These are phyloP conservation scores for Lepidonotus clava DNA, from an alignment of 2,888 invertebrate species.

Conservation along the genomic window DNA sequence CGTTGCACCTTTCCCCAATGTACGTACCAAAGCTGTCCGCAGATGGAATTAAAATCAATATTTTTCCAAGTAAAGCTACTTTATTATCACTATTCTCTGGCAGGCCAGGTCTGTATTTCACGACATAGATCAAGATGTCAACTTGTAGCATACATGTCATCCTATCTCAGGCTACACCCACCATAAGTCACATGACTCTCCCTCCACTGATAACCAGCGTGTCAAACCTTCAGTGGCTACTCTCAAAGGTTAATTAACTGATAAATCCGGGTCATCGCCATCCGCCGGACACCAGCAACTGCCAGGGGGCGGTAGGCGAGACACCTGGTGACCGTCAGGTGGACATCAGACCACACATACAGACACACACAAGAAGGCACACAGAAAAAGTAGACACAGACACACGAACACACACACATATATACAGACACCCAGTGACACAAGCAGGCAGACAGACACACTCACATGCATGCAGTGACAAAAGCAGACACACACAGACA, in stretches of 20 bases:
- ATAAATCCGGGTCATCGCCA: background rate
- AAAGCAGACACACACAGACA: background rate
- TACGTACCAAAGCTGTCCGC: too few species aligned
- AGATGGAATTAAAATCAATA: too few species aligned
- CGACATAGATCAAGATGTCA: background rate
- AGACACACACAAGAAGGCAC: background rate
- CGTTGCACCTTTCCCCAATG: too few species aligned
- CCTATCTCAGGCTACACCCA: background rate
- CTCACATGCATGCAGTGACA: background rate
- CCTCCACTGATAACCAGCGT: slow-evolving; percentile 11
- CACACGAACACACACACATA: background rate
- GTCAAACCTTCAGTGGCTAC: background rate
- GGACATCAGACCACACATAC: background rate
- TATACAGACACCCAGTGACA: background rate
- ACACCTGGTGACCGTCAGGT: slow-evolving; percentile 13
- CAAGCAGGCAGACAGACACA: background rate
- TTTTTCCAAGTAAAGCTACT: too few species aligned
- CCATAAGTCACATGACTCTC: slow-evolving; percentile 25
- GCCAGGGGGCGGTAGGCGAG: background rate
- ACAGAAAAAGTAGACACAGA: background rate
- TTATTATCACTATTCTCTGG: too few species aligned
- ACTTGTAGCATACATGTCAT: slow-evolving; percentile 8
- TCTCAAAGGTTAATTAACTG: slow-evolving; percentile 49
- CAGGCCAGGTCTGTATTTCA: too few species aligned
- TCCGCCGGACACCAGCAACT: background rate